Base-by-base conservation (phyloP, 1,140 invertebrate genomes). In the Aricia agestis region DNA sequence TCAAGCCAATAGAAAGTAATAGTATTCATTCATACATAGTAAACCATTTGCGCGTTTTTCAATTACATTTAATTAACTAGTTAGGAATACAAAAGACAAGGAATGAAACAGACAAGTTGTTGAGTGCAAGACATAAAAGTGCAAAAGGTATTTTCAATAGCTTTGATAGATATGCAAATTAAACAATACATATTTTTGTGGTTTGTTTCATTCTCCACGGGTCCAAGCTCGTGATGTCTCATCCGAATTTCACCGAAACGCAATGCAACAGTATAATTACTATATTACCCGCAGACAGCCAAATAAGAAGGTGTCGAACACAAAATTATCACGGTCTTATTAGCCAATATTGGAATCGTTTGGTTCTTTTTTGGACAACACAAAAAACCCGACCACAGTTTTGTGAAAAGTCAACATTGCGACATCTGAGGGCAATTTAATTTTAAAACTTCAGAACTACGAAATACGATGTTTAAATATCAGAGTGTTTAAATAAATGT, bases 1-100 rank as follows among this genome's bases (percentile, higher is more conserved):
- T 78, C 73, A 79, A 77, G 72, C 73, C 71, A 76, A 81, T 89
- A 89, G 89, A 91, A 91, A 91, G 87, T 87, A 85, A 87, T 86
- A 87, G 81, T 82, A 76, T 76, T 78, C 68, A 70, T 76, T 76
- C 76, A 76, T 70, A 70, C 18, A 58, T 59, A 11, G 11, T 66
- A 66, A 36, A 58, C 18, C 31, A 68, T 68, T 68, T 68, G 57
- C 67, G 19, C 67, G 25, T 68, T 57, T 68, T 68, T 68, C 67
- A 31, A 57, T 57, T 52, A 11, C 10, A 13, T 52, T 52, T 52
- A 52, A 52, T 52, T 52, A 52, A 9, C 10, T 52, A 52, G 45
- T 13, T 52, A 52, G 45, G 11, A 13, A 15, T 52, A 52, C 45
- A 52, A 52, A 52, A 15, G 45, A 52, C 9, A 10, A 15, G 13